A percentile compares a stretch with the other conserved stretches of the same genome.
phyloP scores from a whole-genome alignment of 2,113 vertebrate genomes.

The Ammospiza caudacuta region DNA sequence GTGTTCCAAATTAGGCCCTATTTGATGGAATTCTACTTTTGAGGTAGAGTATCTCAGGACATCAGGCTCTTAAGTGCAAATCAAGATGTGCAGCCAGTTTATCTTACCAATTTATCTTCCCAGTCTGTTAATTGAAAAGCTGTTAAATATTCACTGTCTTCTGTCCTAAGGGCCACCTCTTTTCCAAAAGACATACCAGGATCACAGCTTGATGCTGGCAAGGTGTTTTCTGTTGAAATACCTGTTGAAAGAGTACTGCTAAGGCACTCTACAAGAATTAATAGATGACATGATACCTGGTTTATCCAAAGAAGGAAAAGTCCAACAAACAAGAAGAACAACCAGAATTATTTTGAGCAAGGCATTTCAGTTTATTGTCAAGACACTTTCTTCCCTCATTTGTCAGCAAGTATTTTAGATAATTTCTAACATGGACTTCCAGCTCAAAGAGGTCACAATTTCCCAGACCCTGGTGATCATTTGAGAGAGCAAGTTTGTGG shows the following conservation, averaged over 20 bases:
- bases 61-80: neutral
- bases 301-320: conserved; percentile 67
- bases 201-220: conserved; percentile 75
- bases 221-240: conserved; percentile 64
- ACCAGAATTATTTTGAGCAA: neutral
- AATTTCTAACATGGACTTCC: neutral
- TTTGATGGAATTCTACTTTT: neutral
- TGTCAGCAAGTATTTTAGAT: neutral
- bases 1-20: neutral
- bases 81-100: neutral
- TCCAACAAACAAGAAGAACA: conserved; percentile 8
- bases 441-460: neutral
- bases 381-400: neutral
- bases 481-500: neutral
- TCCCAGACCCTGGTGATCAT: neutral
- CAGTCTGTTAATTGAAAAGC: neutral
- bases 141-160: fast-evolving
- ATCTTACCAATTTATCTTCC: neutral
- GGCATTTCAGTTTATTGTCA: neutral
- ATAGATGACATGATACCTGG: conserved; percentile 82
- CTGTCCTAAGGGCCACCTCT: neutral
- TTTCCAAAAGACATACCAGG: conserved; percentile 75
- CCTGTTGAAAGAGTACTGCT: conserved; percentile 71
- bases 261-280: conserved; percentile 80
- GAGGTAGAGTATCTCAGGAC: neutral